These are phyloP conservation scores for Arctopsyche grandis DNA, from an alignment of 1,140 invertebrate genomes.

Conservation along the genomic window DNA sequence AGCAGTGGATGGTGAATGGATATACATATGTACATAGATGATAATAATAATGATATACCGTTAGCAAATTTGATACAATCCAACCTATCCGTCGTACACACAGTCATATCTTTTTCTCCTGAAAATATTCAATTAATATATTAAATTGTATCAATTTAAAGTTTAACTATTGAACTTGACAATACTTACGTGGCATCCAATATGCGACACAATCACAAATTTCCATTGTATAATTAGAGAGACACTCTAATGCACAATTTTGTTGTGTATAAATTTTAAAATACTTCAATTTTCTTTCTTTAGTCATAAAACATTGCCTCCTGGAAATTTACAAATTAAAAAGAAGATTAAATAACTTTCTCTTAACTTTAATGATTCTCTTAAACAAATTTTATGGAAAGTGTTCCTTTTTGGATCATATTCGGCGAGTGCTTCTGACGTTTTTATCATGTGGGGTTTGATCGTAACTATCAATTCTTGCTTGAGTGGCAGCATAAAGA, in stretches of 20 bases:
- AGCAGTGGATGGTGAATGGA: too few species aligned
- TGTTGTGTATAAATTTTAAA: constrained; percentile 79
- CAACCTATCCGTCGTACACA: not conserved
- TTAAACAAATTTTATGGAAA: too few species aligned
- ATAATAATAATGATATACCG: not conserved
- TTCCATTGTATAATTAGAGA: constrained; percentile 76
- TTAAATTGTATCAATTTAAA: not conserved
- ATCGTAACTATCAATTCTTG: constrained; percentile 69
- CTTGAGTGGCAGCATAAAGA: constrained; percentile 68
- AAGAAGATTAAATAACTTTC: not conserved
- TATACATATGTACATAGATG: too few species aligned
- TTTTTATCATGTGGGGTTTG: constrained; percentile 72
- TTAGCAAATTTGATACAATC: not conserved
- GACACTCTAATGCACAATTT: constrained; percentile 81
- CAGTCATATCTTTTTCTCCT: not conserved
- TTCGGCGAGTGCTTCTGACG: constrained; percentile 66
- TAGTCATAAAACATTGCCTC: constrained; percentile 72
- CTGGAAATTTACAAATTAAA: constrained; percentile 56
- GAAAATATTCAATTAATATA: not conserved
- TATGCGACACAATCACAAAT: constrained; percentile 75
- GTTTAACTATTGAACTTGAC: not conserved
- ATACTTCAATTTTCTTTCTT: constrained; percentile 71
- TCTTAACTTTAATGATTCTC: not conserved
- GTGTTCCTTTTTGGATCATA: constrained; percentile 64
- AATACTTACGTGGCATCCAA: constrained; percentile 72